Base-by-base conservation (phyloP, 2,113 vertebrate genomes). In the Eira barbara region DNA sequence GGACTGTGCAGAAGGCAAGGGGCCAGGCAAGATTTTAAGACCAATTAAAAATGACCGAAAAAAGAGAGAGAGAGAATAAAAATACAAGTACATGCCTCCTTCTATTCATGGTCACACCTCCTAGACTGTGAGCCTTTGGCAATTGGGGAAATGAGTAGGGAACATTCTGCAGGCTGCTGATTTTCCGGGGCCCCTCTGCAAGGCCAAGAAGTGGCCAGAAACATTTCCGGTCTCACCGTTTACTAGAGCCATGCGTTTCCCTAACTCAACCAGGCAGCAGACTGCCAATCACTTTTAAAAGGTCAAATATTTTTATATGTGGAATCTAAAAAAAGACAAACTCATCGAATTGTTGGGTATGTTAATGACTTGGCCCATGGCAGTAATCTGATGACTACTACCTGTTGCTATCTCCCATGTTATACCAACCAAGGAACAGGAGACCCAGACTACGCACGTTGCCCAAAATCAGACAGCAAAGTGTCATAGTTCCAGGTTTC, bases 1-100 rank as follows among this genome's bases (percentile, higher is more conserved):
- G 78, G 86, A 88, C 73, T 92, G 15, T 78, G 81, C 42, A 55
- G 45, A 92, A 90, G 81, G 90, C 31, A 2, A 97, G 97, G 74
- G 84, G 63, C 83, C 94, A 94, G 84, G 84, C 45, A 97, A 95
- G 81, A 97, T 97, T 97, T 97, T 89, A 96, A 97, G 73, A 97
- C 97, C 79, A 96, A 96, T 95, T 97, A 96, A 97, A 91, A 95
- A 95, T 5, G 47, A 87, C 47, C 29, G 15, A 45, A 13, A 74
- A 42, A 36, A 42, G 39, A 12, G 10, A 61, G 23, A 59, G 39
- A 45, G 74, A 47, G 27, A 95, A 97, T 94, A 95, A 97, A 95
- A 91, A 47, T 78, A 42, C 39, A 95, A 95, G 45, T 39, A 84
- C 42, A 87, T 45, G 76, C 91, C 59, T 89, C 45, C 71, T 94